Percentiles rank a stretch among this genome's conserved stretches.
phyloP scores from a whole-genome alignment of 2,888 invertebrate genomes.

The Agonopterix arenella region DNA sequence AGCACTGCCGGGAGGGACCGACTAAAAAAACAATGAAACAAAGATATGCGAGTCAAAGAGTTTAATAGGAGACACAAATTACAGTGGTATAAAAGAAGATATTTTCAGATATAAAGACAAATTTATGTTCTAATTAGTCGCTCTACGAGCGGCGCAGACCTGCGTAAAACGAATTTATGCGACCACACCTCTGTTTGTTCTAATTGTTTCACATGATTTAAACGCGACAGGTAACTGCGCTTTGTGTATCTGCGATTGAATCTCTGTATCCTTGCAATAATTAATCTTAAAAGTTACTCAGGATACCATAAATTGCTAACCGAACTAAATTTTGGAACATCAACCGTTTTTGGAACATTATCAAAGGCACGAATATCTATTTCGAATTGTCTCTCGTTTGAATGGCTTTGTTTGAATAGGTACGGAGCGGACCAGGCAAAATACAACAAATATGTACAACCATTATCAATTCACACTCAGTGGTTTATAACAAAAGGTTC shows the following conservation, averaged over 20 bases:
- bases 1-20: too few relatives aligned
- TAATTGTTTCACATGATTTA: conserved; percentile 57
- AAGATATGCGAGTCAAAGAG: not conserved
- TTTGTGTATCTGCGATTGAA: conserved; percentile 9
- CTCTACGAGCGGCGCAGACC: conserved; percentile 40
- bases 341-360: too few relatives aligned
- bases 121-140: conserved; percentile 70
- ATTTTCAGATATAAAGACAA: conserved; percentile 51
- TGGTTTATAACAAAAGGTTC: conserved; percentile 57
- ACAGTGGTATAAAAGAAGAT: conserved; percentile 46
- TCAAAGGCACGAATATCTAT: too few relatives aligned
- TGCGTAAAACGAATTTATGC: conserved; percentile 61
- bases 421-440: conserved; percentile 18
- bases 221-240: conserved; percentile 35
- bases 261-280: too few relatives aligned
- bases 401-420: not conserved
- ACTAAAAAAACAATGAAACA: not conserved
- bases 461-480: conserved; percentile 65
- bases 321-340: too few relatives aligned
- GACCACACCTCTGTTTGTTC: conserved; percentile 53
- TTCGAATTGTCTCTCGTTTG: too few relatives aligned
- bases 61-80: not conserved
- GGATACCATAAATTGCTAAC: too few relatives aligned
- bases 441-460: conserved; percentile 42
- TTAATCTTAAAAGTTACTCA: too few relatives aligned